Conservation (phyloP, 2,797 vertebrate genomes). For the Myiothlypis chrysogaster region DNA sequence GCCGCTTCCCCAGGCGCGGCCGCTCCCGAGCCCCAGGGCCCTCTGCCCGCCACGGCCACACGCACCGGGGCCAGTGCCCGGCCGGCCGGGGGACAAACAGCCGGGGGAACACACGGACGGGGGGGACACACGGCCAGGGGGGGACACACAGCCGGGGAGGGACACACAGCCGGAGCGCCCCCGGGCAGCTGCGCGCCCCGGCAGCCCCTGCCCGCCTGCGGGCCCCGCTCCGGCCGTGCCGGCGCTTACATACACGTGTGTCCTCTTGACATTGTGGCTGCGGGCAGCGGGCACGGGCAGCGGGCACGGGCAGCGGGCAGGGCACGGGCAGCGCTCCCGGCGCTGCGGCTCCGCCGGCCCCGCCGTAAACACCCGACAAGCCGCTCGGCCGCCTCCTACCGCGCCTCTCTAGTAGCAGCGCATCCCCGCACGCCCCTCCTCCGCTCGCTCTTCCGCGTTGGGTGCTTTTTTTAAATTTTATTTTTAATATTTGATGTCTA, state of each 20-base stretch:
- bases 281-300: not conserved
- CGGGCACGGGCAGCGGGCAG: not conserved
- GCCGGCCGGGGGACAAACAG: too few species aligned
- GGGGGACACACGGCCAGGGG: too few species aligned
- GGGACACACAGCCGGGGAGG: too few species aligned
- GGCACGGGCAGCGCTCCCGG: not conserved
- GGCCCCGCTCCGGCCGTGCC: not conserved
- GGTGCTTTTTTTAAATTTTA: fast-evolving
- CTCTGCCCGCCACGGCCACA: not conserved
- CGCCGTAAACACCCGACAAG: slow-evolving; percentile 26
- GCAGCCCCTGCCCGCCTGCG: not conserved
- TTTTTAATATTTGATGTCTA: too few species aligned
- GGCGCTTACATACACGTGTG: slow-evolving; percentile 22
- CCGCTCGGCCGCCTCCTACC: not conserved
- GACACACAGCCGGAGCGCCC: not conserved
- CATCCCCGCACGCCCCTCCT: not conserved
- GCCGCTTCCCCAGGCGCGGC: not conserved
- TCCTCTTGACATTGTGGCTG: slow-evolving; percentile 40
- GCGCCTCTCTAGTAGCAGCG: slow-evolving; percentile 46
- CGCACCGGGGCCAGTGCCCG: not conserved
- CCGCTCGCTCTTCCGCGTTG: not conserved
- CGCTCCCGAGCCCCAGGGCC: not conserved
- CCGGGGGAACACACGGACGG: too few species aligned
- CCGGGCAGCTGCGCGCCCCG: not conserved
- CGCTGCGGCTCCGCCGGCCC: not conserved